Evolutionary conservation across 1,140 invertebrate genomes (phyloP).

Genomic region (Geopemphigus sp.): DNA sequence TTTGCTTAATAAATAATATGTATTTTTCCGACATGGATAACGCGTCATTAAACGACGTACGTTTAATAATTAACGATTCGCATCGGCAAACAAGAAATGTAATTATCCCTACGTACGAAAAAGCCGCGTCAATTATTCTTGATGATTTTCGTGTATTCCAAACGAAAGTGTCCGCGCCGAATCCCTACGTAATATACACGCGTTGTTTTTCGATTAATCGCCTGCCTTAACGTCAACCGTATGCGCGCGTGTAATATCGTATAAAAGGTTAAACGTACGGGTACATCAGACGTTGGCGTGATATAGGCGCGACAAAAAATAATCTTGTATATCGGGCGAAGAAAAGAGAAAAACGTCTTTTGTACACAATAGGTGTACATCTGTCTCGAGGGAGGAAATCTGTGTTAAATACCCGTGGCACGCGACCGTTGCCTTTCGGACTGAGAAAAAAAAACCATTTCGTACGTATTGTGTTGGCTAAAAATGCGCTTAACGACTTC

Average conservation of each 20-base stretch:
- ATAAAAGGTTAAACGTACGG: too few relatives aligned
- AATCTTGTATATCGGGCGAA: neutral
- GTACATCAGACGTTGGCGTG: neutral
- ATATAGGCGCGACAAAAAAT: neutral
- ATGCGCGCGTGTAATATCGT: neutral
- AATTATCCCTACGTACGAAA: neutral
- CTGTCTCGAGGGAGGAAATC: constrained; percentile 46
- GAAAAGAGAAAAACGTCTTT: constrained; percentile 46
- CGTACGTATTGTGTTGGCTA: constrained; percentile 27
- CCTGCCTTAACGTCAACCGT: neutral
- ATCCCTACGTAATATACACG: neutral
- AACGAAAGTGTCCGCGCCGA: too few relatives aligned
- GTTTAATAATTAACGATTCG: constrained; percentile 20
- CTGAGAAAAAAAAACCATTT: constrained; percentile 38
- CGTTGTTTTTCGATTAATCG: neutral
- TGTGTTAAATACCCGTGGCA: constrained; percentile 45
- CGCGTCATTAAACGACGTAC: neutral
- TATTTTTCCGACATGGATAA: neutral
- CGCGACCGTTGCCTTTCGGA: constrained; percentile 48
- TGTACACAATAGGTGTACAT: constrained; percentile 29
- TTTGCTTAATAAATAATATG: neutral
- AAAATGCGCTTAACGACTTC: constrained; percentile 47
- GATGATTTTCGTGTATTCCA: constrained; percentile 32
- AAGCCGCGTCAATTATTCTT: neutral
- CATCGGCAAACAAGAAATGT: constrained; percentile 7